Percentiles rank a stretch among this genome's conserved stretches.
phyloP scores from a whole-genome alignment of 2,888 invertebrate species.

The Ochropleura plecta region DNA sequence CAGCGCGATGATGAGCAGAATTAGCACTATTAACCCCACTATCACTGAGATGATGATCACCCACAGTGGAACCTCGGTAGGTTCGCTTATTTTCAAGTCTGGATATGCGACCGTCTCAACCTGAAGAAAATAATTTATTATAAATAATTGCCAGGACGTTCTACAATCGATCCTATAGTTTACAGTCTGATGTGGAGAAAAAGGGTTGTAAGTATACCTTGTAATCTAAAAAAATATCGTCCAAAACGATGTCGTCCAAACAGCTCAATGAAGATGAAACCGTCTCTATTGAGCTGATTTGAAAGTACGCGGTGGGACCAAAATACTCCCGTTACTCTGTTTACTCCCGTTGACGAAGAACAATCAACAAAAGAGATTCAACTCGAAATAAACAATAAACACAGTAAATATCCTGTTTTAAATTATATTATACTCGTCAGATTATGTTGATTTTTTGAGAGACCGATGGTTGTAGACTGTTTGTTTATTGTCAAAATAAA shows the following conservation, averaged over 20 bases:
- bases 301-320: too few species aligned
- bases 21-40: slow-evolving; percentile 95
- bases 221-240: neutral
- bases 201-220: neutral
- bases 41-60: slow-evolving; percentile 96
- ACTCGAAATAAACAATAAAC: too few species aligned
- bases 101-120: slow-evolving; percentile 96
- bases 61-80: slow-evolving; percentile 95
- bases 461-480: too few species aligned
- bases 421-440: too few species aligned
- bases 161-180: neutral
- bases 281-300: too few species aligned
- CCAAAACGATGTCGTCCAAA: neutral
- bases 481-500: too few species aligned
- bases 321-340: too few species aligned
- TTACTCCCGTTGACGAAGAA: too few species aligned
- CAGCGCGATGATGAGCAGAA: slow-evolving; percentile 94
- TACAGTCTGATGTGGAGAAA: too few species aligned
- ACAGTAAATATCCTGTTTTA: too few species aligned
- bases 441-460: too few species aligned
- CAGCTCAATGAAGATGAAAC: neutral
- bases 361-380: too few species aligned
- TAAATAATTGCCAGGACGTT: neutral
- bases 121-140: slow-evolving; percentile 83
- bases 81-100: slow-evolving; percentile 94